Percentiles rank a stretch among this genome's conserved stretches.
phyloP scores from a whole-genome alignment of 2,797 vertebrate genomes.

The Coilia nasus region DNA sequence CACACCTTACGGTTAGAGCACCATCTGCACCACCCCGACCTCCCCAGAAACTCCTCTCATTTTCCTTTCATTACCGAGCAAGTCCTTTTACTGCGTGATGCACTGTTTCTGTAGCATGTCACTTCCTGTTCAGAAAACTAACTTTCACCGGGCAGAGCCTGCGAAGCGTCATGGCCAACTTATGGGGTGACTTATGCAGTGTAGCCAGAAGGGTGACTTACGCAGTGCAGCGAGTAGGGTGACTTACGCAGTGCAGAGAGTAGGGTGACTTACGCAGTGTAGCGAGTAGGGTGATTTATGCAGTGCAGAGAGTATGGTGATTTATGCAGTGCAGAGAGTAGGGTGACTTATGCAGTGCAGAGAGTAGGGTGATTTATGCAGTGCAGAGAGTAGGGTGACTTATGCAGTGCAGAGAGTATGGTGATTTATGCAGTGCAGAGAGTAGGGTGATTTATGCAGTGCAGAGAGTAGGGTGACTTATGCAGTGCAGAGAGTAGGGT shows the following conservation, averaged over 20 bases:
- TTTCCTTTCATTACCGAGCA: neutral
- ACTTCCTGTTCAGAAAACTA: conserved; percentile 5
- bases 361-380: too few relatives aligned
- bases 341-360: neutral
- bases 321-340: too few relatives aligned
- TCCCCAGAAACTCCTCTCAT: neutral
- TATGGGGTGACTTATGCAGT: too few relatives aligned
- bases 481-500: too few relatives aligned
- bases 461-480: neutral
- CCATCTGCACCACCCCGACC: neutral
- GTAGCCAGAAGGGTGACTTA: too few relatives aligned
- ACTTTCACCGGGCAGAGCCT: neutral
- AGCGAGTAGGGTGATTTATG: too few relatives aligned
- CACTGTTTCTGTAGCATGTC: conserved; percentile 2
- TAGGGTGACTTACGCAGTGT: too few relatives aligned
- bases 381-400: too few relatives aligned
- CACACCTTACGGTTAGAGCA: neutral
- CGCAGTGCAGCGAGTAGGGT: too few relatives aligned
- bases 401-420: too few relatives aligned
- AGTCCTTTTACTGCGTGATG: conserved; percentile 16
- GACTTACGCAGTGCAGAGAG: neutral
- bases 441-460: neutral
- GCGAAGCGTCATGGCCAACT: neutral
- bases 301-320: too few relatives aligned
- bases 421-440: too few relatives aligned